Conservation (phyloP, 2,797 vertebrate genomes). For the Coreius guichenoti region DNA sequence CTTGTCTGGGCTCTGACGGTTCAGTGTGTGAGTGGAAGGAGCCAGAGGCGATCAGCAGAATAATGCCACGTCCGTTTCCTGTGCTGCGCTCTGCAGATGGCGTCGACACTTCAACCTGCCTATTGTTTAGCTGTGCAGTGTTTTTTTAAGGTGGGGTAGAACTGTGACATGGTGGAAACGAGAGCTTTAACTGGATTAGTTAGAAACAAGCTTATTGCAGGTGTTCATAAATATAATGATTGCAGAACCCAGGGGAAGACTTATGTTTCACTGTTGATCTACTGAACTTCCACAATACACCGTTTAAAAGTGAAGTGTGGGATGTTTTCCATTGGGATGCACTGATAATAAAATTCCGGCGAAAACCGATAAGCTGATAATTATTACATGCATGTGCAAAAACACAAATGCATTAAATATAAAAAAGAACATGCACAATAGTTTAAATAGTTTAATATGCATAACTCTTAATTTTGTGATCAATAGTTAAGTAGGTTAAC, state of each 20-base stretch:
- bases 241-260: neutral
- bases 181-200: neutral
- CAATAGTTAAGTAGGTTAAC: neutral
- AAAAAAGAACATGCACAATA: neutral
- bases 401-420: neutral
- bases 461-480: neutral
- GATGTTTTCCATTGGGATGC: neutral
- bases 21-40: conserved; percentile 61
- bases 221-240: neutral
- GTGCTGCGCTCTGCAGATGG: conserved; percentile 68
- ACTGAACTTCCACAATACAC: neutral
- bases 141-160: neutral
- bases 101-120: conserved; percentile 69
- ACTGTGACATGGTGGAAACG: neutral
- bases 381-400: neutral
- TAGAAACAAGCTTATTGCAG: neutral
- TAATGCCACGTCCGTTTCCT: conserved; percentile 72
- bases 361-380: no score
- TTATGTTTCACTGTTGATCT: neutral
- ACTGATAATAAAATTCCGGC: neutral
- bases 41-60: conserved; percentile 69
- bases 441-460: neutral
- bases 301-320: neutral
- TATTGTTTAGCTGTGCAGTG: neutral
- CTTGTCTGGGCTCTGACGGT: conserved; percentile 51